These are phyloP conservation scores for Drosophila cyrtoloma DNA, from an alignment of 2,888 invertebrate species.

Conservation along the genomic window DNA sequence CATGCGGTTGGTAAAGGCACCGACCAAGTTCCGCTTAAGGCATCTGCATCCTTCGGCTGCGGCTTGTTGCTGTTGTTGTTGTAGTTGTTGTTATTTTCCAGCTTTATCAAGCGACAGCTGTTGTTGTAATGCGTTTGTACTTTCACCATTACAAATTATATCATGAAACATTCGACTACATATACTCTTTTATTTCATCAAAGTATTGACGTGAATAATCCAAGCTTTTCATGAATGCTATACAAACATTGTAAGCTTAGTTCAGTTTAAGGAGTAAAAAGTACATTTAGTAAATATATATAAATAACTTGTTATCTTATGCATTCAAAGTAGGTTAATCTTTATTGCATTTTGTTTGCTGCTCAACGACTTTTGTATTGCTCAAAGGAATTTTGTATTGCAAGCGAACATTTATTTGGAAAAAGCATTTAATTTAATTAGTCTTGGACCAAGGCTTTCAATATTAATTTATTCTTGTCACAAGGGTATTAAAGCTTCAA, in stretches of 20 bases:
- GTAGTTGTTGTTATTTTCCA: slow-evolving; percentile 4
- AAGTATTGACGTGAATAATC: neutral
- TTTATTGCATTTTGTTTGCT: neutral
- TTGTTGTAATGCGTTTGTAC: slow-evolving; percentile 35
- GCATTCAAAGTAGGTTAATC: neutral
- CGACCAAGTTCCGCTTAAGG: slow-evolving; percentile 44
- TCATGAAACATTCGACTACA: slow-evolving; percentile 8
- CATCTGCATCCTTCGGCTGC: slow-evolving; percentile 37
- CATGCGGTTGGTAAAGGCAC: slow-evolving; percentile 29
- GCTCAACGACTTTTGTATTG: neutral
- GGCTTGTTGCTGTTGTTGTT: slow-evolving; percentile 14
- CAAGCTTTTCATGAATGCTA: neutral
- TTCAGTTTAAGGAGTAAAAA: neutral
- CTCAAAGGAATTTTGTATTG: neutral
- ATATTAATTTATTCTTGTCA: neutral
- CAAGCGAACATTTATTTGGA: neutral
- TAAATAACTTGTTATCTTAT: neutral
- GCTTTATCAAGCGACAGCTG: slow-evolving; percentile 38
- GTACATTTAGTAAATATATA: neutral
- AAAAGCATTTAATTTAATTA: neutral
- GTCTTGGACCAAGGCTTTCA: neutral
- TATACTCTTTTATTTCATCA: slow-evolving; percentile 15
- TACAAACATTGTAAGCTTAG: neutral
- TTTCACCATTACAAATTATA: slow-evolving; percentile 15
- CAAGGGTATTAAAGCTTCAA: slow-evolving; percentile 11